Evolutionary conservation across 2,113 vertebrate genomes (phyloP).

Genomic region (Anolis sagrei): DNA sequence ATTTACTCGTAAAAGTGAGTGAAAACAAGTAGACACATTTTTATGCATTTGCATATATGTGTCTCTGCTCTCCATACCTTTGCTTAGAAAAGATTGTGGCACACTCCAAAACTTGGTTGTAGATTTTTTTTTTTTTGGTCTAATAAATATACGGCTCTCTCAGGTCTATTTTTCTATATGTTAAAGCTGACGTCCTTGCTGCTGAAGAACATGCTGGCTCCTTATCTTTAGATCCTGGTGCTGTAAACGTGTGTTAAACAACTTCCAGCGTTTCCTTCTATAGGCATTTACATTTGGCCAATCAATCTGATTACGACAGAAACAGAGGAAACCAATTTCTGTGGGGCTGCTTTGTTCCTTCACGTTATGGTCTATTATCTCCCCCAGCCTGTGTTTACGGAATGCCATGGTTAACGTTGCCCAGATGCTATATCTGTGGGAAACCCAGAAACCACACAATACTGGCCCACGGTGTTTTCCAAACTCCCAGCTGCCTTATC

Average conservation of each 20-base stretch:
- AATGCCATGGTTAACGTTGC: constrained; percentile 60
- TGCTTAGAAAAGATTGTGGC: not conserved
- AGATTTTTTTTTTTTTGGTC: not conserved
- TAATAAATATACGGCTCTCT: not conserved
- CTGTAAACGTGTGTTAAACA: constrained; percentile 67
- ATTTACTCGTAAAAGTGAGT: not conserved
- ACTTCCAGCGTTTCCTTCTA: constrained; percentile 67
- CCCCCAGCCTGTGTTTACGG: constrained; percentile 60
- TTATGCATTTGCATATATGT: not conserved
- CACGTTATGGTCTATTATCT: constrained; percentile 34
- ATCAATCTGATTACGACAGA: constrained; percentile 19
- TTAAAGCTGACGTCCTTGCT: constrained; percentile 41
- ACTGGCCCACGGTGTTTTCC: constrained; percentile 10
- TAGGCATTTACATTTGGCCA: constrained; percentile 50
- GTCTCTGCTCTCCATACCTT: not conserved
- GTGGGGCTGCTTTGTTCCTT: constrained; percentile 37
- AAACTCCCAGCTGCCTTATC: constrained; percentile 35
- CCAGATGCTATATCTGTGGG: constrained; percentile 69
- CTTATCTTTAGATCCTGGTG: constrained; percentile 61
- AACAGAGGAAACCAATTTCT: constrained; percentile 37
- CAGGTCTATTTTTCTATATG: not conserved
- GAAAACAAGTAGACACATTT: not conserved
- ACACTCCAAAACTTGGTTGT: not conserved
- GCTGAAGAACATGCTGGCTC: constrained; percentile 58
- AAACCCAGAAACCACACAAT: constrained; percentile 47